Evolutionary conservation across 2,797 vertebrate species (phyloP).

Genomic region (Hipposideros larvatus): DNA sequence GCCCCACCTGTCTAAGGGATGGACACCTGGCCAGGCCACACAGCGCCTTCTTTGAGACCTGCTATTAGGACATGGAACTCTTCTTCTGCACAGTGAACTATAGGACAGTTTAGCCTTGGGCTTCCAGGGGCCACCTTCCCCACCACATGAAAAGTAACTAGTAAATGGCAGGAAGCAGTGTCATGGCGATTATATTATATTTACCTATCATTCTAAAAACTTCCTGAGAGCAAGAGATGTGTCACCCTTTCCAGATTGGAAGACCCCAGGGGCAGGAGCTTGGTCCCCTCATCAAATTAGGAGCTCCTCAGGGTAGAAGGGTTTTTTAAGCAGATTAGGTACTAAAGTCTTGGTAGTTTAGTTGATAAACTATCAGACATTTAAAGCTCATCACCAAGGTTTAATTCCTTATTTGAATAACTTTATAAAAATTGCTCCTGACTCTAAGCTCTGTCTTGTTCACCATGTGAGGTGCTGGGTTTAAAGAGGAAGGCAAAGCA

Average conservation of each 20-base stretch:
- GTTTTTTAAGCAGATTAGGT: not conserved
- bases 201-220: not conserved
- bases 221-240: not conserved
- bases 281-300: not conserved
- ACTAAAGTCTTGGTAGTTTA: not conserved
- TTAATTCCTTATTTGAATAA: not conserved
- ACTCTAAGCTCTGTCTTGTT: not conserved
- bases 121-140: not conserved
- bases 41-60: not conserved
- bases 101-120: not conserved
- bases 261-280: not conserved
- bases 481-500: not conserved
- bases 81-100: not conserved
- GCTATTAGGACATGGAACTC: not conserved
- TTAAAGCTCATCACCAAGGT: not conserved
- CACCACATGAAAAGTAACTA: not conserved
- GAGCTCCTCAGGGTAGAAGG: not conserved
- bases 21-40: not conserved
- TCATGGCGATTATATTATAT: not conserved
- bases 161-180: not conserved
- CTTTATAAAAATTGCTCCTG: not conserved
- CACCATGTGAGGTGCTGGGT: not conserved
- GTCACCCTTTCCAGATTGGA: not conserved
- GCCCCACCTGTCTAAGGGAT: too few species aligned
- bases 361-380: not conserved